Evolutionary conservation across 2,113 vertebrate genomes (phyloP), one percentile per base, ranked within the genome.

Genomic region (Silurus glanis): DNA sequence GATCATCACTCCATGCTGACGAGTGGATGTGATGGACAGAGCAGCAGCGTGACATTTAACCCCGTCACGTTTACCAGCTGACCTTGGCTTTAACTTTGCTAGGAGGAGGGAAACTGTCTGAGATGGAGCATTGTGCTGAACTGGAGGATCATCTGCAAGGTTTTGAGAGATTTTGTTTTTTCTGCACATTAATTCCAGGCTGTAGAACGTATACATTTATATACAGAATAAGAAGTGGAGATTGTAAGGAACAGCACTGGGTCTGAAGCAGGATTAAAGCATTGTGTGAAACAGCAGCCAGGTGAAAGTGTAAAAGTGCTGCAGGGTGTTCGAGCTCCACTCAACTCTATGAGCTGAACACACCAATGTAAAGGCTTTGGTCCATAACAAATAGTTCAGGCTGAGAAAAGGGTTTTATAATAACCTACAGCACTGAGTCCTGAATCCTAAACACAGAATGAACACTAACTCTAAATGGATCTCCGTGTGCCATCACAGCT

Each of bases 1-100:
- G 37, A 76, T 86, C 88, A 89, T 85, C 85, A 82, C 53, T 89
- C 83, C 53, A 56, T 82, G 78, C 6, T 25, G 21, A 37, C 37
- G 76, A 79, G 28, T 25, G n/a, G 55, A 49, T 12, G 14, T 85
- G 88, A 85, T 19, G 16, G 66, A 61, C 84, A 62, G 37, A 55
- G 81, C 61, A 55, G 83, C 61, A 1, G 61, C 6, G 53, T 69
- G 61, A 71, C 80, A 53, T 61, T 87, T 89, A 86, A 87, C 85
- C 74, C 53, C 75, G 25, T n/a, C 55, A 53, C 61, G 69, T 61
- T 78, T 28, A 55, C 25, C 1, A 6, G 59, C 61, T 66, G 84
- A 66, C 59, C 74, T 55, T 67, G n/a, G 47, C 47, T 67, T 5
- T 0, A 45, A 61, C 56, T 53, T 61, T 47, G 83, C 3, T 82